phyloP scores from a whole-genome alignment of 2,113 vertebrate genomes.

The Mobula birostris region DNA sequence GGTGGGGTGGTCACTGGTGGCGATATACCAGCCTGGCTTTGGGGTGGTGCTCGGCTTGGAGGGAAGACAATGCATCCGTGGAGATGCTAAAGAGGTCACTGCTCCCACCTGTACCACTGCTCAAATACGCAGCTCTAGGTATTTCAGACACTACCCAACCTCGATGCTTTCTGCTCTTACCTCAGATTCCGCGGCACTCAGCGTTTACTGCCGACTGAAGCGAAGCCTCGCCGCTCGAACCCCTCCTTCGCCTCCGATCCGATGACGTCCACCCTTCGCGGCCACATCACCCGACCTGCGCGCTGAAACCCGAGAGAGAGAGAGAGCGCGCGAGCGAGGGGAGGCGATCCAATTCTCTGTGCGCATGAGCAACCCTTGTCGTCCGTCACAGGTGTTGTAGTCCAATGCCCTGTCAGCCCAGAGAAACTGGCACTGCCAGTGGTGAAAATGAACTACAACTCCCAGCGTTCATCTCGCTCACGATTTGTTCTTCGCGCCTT shows the following conservation, averaged over 20 bases:
- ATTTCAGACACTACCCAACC: not conserved
- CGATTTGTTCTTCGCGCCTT: not conserved
- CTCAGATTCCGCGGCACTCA: too few species aligned
- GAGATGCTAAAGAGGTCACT: too few species aligned
- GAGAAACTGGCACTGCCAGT: not conserved
- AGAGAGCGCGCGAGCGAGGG: not conserved
- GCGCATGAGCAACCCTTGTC: not conserved
- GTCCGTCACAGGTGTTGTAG: not conserved
- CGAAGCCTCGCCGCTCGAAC: not conserved
- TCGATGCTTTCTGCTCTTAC: not conserved
- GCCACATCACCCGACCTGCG: not conserved
- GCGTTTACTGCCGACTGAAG: too few species aligned
- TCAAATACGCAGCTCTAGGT: not conserved
- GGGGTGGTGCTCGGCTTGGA: not conserved
- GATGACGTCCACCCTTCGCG: not conserved
- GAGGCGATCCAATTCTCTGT: not conserved
- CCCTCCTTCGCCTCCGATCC: not conserved
- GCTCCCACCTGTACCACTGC: too few species aligned
- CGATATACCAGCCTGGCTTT: not conserved
- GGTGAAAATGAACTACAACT: not conserved
- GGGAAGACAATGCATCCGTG: too few species aligned
- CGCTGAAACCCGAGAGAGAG: not conserved
- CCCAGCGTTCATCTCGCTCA: not conserved
- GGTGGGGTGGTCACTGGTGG: not conserved
- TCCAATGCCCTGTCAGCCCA: not conserved